Base-by-base conservation (phyloP, 2,888 invertebrate species). In the Ectemnius cavifrons region DNA sequence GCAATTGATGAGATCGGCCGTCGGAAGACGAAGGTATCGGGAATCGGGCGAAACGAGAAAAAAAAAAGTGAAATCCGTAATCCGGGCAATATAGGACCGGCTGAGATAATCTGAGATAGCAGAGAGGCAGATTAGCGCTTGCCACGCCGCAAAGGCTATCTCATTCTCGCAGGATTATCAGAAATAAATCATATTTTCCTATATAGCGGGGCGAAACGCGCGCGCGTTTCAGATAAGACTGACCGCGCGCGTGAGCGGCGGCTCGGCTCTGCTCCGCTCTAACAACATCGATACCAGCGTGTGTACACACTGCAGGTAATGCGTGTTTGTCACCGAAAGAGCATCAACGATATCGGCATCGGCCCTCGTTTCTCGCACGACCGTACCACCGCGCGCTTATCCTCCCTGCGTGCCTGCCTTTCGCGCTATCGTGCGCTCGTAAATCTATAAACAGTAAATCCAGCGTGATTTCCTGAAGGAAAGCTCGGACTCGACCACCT, bases 181-280 rank as follows among this genome's bases (percentile, higher is more conserved):
- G 88, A 88, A 90, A 90, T 91, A 91, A 91, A 91, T 91, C 91
- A 89, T 91, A 88, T 88, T 89, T 89, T 87, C 85, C 86, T 87
- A 86, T 86, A 83, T 74, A 82, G 80, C 78, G 74, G 74, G 67
- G 74, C 75, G 81, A 66, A 71, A 62, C 80, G 75, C 80, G 5
- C 37, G 5, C 37, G 37, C 8, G 5, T 62, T 45, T 46, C 63
- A 83, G 87, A 82, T 82, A 82, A 82, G 81, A 60, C 37, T 71
- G 81, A 78, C 79, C 76, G 67, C 13, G 68, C 73, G 61, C 23
- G 67, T 37, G 37, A 37, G 37, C 37, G 37, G 37, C 37, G 37
- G 37, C 37, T 37, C 37, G 37, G 37, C 8, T 37, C 37, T 11
- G 37, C 69, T 67, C 64, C 66, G 64, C 73, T 71, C 83, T 83